phyloP scores from a whole-genome alignment of 2,797 vertebrate species.

The Bradypodion pumilum region DNA sequence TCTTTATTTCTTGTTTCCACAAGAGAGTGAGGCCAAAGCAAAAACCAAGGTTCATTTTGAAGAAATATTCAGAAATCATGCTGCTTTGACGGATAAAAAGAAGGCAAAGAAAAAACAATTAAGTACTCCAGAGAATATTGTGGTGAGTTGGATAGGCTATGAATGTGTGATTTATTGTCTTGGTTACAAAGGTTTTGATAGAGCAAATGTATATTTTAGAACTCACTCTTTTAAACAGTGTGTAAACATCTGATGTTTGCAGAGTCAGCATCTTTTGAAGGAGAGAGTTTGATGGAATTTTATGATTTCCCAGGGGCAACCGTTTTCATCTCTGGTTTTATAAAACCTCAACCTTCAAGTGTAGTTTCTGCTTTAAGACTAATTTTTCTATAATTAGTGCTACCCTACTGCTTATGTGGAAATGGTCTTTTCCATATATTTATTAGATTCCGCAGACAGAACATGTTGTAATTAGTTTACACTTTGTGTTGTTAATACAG shows the following conservation, averaged over 20 bases:
- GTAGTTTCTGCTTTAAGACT: too few relatives aligned
- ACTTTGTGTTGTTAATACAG: too few relatives aligned
- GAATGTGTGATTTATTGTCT: not conserved
- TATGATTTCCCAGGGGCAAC: not conserved
- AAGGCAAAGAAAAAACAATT: conserved; percentile 77
- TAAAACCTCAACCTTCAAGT: too few relatives aligned
- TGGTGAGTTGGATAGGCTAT: conserved; percentile 75
- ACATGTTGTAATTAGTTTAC: too few relatives aligned
- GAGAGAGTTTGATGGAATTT: not conserved
- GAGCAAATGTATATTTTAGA: not conserved
- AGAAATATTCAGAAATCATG: conserved; percentile 85
- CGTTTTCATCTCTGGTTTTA: not conserved
- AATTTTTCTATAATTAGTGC: too few relatives aligned
- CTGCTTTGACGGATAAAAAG: conserved; percentile 72
- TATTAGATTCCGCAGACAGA: too few relatives aligned
- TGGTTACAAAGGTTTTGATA: not conserved
- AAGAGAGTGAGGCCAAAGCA: conserved; percentile 87
- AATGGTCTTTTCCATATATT: too few relatives aligned
- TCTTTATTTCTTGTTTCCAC: conserved; percentile 70
- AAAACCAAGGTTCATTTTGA: conserved; percentile 90
- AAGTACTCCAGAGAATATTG: conserved; percentile 77
- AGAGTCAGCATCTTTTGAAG: not conserved
- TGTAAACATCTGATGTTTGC: not conserved
- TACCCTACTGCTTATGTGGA: too few relatives aligned
- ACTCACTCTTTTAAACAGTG: too few relatives aligned